Percentiles rank a stretch among this genome's conserved stretches.
phyloP scores from a whole-genome alignment of 2,888 invertebrate species.

The Drosophila fulvimacula region DNA sequence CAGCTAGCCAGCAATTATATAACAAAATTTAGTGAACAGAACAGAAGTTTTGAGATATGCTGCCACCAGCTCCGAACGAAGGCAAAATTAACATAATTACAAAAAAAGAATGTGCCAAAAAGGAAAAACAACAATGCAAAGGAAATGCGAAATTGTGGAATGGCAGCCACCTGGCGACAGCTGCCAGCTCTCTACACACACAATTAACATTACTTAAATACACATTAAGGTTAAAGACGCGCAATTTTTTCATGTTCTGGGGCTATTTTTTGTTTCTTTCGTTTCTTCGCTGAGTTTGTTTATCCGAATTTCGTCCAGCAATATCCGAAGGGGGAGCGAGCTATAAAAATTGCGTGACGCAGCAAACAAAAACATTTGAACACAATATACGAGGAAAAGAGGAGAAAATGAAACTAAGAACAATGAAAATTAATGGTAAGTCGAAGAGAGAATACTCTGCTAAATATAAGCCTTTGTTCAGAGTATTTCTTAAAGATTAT shows the following conservation, averaged over 20 bases:
- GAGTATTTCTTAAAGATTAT: background rate
- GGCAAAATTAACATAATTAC: conserved; percentile 58
- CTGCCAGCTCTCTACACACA: conserved; percentile 54
- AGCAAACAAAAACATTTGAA: conserved; percentile 66
- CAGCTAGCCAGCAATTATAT: conserved; percentile 57
- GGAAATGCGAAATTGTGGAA: background rate
- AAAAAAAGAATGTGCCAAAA: conserved; percentile 52
- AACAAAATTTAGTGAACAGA: conserved; percentile 34
- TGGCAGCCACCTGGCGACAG: conserved; percentile 55
- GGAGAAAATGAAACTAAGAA: conserved; percentile 6
- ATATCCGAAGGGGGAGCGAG: conserved; percentile 35
- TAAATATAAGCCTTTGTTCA: background rate
- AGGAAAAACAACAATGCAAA: conserved; percentile 26
- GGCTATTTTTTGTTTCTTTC: conserved; percentile 62
- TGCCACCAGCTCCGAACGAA: conserved; percentile 16
- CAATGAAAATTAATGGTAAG: background rate
- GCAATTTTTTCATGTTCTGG: conserved; percentile 73
- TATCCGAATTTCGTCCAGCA: conserved; percentile 50
- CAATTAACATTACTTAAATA: conserved; percentile 83
- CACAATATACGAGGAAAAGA: conserved; percentile 14
- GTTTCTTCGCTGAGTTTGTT: conserved; percentile 55
- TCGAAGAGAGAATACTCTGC: background rate
- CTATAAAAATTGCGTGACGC: conserved; percentile 78
- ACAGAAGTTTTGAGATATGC: conserved; percentile 58
- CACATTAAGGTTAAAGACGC: conserved; percentile 81